Evolutionary conservation across 2,113 vertebrate genomes (phyloP).

Genomic region (Xenopus borealis): DNA sequence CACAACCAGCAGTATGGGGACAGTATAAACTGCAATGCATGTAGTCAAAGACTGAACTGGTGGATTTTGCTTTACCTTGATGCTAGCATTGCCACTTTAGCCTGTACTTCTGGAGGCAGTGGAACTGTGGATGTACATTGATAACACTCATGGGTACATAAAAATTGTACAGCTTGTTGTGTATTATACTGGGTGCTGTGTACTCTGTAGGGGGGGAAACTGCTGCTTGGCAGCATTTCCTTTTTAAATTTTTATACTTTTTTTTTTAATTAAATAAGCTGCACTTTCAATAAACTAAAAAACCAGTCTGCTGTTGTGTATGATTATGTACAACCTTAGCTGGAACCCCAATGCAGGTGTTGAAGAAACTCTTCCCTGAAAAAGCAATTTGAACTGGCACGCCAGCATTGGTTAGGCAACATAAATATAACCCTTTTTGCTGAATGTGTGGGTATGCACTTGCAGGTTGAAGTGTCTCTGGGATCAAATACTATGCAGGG

Average conservation of each 20-base stretch:
- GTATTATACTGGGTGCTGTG: conserved; percentile 35
- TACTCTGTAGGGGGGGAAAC: conserved; percentile 30
- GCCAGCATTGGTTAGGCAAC: no score
- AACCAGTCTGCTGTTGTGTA: no score
- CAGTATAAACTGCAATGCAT: not conserved
- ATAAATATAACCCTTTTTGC: no score
- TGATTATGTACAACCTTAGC: no score
- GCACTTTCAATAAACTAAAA: conserved; percentile 62
- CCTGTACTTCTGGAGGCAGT: not conserved
- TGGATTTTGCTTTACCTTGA: not conserved
- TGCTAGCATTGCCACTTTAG: not conserved
- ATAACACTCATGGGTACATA: conserved; percentile 28
- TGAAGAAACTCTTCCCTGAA: no score
- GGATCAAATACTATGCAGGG: no score
- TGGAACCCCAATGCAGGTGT: no score
- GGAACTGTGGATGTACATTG: not conserved
- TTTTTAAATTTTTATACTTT: conserved; percentile 59
- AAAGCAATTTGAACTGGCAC: no score
- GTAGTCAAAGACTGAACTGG: no score
- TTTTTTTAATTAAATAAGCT: conserved; percentile 60
- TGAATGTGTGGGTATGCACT: no score
- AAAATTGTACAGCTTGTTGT: conserved; percentile 37
- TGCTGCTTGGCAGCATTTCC: conserved; percentile 54
- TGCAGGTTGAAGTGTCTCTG: no score
- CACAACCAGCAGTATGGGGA: not conserved